These are phyloP conservation scores for Chunga burmeisteri DNA, from an alignment of 2,113 vertebrate genomes.

Conservation along the genomic window DNA sequence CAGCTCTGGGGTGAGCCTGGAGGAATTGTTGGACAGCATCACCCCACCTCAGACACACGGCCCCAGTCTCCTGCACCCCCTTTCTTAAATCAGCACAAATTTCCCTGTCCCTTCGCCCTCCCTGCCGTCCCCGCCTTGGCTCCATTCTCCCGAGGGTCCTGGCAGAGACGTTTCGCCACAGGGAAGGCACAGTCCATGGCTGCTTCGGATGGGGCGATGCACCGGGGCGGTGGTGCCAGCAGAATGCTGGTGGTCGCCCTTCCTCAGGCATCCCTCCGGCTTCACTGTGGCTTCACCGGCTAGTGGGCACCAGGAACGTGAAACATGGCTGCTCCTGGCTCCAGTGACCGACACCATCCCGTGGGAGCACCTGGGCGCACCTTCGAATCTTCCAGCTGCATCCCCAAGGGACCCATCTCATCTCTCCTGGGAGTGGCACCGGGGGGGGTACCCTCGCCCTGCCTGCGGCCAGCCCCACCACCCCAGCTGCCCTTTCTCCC, in stretches of 20 bases:
- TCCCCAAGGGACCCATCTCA: fast-evolving
- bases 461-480: fast-evolving
- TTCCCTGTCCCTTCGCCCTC: not conserved
- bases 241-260: not conserved
- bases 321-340: not conserved
- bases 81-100: conserved; percentile 62
- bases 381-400: not conserved
- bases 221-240: fast-evolving
- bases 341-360: not conserved
- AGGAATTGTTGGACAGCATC: not conserved
- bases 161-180: not conserved
- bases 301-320: fast-evolving
- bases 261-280: not conserved
- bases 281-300: fast-evolving
- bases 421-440: not conserved
- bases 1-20: not conserved
- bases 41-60: not conserved
- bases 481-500: not conserved
- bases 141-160: fast-evolving
- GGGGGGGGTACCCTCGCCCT: not conserved
- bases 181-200: not conserved
- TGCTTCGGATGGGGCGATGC: not conserved
- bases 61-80: not conserved
- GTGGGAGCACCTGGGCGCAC: fast-evolving
- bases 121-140: not conserved